Evolutionary conservation across 2,113 vertebrate species (phyloP).

Genomic region (Caloenas nicobarica): DNA sequence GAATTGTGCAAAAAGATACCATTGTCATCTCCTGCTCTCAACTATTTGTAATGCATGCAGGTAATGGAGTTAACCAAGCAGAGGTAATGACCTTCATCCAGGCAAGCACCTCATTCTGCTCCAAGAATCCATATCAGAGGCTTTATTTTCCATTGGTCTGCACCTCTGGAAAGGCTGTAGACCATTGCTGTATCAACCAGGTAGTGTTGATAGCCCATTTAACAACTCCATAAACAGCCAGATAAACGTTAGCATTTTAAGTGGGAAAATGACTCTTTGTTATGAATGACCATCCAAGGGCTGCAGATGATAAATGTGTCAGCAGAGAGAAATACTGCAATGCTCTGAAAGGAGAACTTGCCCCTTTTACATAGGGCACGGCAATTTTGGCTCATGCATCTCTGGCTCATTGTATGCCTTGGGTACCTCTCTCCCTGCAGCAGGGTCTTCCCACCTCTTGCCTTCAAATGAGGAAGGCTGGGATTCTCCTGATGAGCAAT

Average conservation of each 20-base stretch:
- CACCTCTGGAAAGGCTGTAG: not conserved
- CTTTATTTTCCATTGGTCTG: not conserved
- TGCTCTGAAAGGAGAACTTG: not conserved
- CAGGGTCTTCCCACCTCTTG: not conserved
- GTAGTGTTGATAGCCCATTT: not conserved
- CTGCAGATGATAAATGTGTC: not conserved
- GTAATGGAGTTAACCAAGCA: not conserved
- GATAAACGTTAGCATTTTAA: not conserved
- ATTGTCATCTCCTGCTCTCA: not conserved
- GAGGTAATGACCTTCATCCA: not conserved
- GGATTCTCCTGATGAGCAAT: not conserved
- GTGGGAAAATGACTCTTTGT: not conserved
- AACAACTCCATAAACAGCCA: not conserved
- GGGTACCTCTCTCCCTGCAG: not conserved
- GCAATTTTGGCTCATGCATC: not conserved
- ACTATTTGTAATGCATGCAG: not conserved
- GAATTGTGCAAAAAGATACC: not conserved
- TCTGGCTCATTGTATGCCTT: not conserved
- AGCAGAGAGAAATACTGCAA: not conserved
- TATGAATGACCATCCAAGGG: not conserved
- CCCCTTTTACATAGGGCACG: rapidly evolving
- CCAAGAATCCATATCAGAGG: not conserved
- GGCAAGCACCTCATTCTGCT: not conserved
- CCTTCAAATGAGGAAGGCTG: not conserved
- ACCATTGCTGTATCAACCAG: not conserved